phyloP scores from a whole-genome alignment of 1,140 invertebrate genomes.

The Lysiphlebus fabarum region DNA sequence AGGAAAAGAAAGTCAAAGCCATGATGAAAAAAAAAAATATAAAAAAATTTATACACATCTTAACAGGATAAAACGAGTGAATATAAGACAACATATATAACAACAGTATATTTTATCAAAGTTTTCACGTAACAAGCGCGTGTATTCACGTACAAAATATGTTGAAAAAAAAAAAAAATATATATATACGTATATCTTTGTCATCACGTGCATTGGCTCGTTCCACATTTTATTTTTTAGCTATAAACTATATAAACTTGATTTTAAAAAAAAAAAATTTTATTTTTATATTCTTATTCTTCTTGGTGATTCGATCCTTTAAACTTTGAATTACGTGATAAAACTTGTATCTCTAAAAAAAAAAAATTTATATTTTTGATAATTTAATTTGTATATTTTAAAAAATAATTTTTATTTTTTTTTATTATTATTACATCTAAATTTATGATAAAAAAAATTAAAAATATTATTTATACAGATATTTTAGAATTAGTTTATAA shows the following conservation, averaged over 20 bases:
- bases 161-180: too few species aligned
- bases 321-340: not conserved
- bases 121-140: constrained; percentile 11
- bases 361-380: too few species aligned
- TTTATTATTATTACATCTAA: too few species aligned
- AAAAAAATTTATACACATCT: not conserved
- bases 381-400: too few species aligned
- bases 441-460: too few species aligned
- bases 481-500: not conserved
- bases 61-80: not conserved
- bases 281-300: too few species aligned
- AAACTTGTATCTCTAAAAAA: not conserved
- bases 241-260: not conserved
- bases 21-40: too few species aligned
- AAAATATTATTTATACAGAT: too few species aligned
- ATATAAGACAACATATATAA: not conserved
- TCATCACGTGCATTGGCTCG: constrained; percentile 9
- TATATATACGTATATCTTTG: constrained; percentile 19
- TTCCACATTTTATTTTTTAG: constrained; percentile 12
- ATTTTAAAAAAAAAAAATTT: not conserved
- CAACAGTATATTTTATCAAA: not conserved
- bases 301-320: too few species aligned
- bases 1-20: not conserved
- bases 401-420: too few species aligned
- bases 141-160: constrained; percentile 18